Evolutionary conservation across 2,797 vertebrate genomes (phyloP), one percentile per base, ranked within the genome.

Genomic region (Myripristis jacobus): DNA sequence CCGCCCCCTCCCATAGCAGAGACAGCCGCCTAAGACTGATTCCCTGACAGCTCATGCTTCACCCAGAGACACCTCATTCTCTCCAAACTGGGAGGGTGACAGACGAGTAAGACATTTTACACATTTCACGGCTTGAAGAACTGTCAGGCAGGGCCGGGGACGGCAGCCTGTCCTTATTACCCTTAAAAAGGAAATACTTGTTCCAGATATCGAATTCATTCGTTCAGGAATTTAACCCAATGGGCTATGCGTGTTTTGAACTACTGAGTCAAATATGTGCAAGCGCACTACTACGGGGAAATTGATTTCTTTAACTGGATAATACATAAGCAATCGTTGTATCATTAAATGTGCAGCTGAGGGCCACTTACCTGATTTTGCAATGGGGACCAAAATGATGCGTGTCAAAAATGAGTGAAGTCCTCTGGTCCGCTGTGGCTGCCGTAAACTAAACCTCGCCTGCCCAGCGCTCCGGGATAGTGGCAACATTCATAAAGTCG

Each of bases 31-130:
- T 96, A 96, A 94, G 95, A 97, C 94, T 95, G 94, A 93, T 94
- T 90, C 95, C 94, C 92, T 94, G 94, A 93, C 94, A 93, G 95
- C 94, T 94, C 97, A 98, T 98, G 94, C 95, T 97, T 96, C 96
- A 94, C 92, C 95, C 95, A 95, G 92, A 88, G 94, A 95, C 80
- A 92, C 96, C 94, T 96, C 96, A 97, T 98, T 94, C 95, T 98
- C 93, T 87, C 91, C 89, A 78, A 89, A 89, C 88, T 87, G 85
- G 46, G 62, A 79, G 71, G 66, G 82, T 60, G 75, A 81, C 79
- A 74, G 27, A 78, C 48, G 48, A 34, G 38, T 44, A 6, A 15
- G 46, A 63, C 16, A 61, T 58, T 65, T 68, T n/a, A 21, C 47
- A 58, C 19, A 24, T 53, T 58, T 43, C 3, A 19, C 2, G 8